Percentiles rank a stretch among this genome's conserved stretches.
Evolutionary conservation across 2,113 vertebrate species (phyloP).

Genomic region (Dermatemys mawii): DNA sequence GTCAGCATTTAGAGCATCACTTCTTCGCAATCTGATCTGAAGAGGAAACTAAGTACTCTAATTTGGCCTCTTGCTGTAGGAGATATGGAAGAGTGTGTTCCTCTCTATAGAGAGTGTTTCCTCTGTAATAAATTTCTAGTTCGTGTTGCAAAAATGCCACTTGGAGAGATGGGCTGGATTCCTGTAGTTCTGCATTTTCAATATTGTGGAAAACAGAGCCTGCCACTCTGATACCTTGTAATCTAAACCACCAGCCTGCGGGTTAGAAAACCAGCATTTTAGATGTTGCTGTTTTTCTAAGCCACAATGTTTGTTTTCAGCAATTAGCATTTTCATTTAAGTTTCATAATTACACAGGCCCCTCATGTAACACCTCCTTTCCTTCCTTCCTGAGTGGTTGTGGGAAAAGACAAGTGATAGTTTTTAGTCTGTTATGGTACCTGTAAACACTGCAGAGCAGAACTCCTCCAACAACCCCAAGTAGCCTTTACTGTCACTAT

Average conservation of each 20-base stretch:
- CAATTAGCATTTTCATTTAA: background rate
- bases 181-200: background rate
- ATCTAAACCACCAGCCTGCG: background rate
- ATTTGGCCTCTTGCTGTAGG: background rate
- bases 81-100: background rate
- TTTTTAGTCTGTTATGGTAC: background rate
- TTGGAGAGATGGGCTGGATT: background rate
- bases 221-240: background rate
- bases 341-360: background rate
- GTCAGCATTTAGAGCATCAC: background rate
- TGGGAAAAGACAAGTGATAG: background rate
- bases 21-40: background rate
- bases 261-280: background rate
- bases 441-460: background rate
- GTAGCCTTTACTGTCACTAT: background rate
- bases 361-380: background rate
- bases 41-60: background rate
- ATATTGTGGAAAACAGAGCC: background rate
- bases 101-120: background rate
- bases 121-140: background rate
- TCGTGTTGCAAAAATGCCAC: background rate
- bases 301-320: background rate
- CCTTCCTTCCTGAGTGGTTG: background rate
- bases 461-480: background rate
- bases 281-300: background rate